Evolutionary conservation across 2,888 invertebrate species (phyloP).

Genomic region (Desoria tigrina): DNA sequence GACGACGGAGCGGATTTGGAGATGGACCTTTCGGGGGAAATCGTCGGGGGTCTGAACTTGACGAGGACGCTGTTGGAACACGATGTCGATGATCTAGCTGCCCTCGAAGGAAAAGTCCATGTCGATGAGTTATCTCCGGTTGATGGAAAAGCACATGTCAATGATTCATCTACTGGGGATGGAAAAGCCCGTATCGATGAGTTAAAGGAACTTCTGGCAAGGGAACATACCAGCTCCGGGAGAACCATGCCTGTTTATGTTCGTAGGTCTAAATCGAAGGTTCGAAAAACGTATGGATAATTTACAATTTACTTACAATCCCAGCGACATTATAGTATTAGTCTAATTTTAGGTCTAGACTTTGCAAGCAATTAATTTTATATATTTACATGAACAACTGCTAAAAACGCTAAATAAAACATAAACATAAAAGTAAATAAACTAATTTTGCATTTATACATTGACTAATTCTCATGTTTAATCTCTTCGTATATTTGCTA

Average conservation of each 20-base stretch:
- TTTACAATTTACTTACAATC: neutral
- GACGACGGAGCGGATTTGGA: no score
- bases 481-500: no score
- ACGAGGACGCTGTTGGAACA: neutral
- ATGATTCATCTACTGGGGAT: no score
- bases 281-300: conserved; percentile 29
- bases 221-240: neutral
- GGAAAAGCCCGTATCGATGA: neutral
- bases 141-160: no score
- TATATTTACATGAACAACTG: no score
- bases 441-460: no score
- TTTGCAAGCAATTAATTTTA: no score
- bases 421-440: no score
- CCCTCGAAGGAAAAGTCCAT: neutral
- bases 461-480: no score
- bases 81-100: neutral
- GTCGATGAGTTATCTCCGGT: neutral
- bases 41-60: neutral
- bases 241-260: conserved; percentile 15
- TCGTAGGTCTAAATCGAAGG: conserved; percentile 30
- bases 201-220: neutral
- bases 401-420: no score
- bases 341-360: no score
- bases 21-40: neutral
- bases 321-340: no score